These are phyloP conservation scores for Phortica okadai DNA, from an alignment of 2,888 invertebrate species.

Conservation along the genomic window DNA sequence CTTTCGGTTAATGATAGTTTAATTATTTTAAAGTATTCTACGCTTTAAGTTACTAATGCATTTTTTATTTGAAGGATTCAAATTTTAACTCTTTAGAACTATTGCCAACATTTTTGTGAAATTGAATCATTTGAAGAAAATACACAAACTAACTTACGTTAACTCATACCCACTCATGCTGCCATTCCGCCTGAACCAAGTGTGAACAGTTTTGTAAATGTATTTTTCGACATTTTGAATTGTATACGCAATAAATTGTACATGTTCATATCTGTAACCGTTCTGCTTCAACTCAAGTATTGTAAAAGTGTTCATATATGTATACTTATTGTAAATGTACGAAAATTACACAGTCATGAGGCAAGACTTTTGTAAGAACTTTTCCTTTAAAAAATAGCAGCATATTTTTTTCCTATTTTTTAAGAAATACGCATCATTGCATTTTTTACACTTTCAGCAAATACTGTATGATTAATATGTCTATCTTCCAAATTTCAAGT, in stretches of 20 bases:
- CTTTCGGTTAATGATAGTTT: slow-evolving; percentile 4
- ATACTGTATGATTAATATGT: neutral
- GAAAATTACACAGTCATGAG: slow-evolving; percentile 17
- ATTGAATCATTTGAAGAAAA: too few relatives aligned
- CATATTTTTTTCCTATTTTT: slow-evolving; percentile 21
- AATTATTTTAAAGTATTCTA: slow-evolving; percentile 18
- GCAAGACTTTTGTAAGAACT: slow-evolving; percentile 13
- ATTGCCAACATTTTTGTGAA: too few relatives aligned
- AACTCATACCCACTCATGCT: too few relatives aligned
- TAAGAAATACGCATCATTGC: slow-evolving; percentile 17
- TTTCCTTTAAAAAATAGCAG: slow-evolving; percentile 30
- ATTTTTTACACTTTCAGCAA: neutral
- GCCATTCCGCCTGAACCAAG: neutral
- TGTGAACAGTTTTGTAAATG: slow-evolving; percentile 20
- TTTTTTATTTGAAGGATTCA: neutral
- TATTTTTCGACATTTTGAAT: slow-evolving; percentile 47
- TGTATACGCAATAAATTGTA: slow-evolving; percentile 47
- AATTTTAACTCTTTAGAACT: neutral
- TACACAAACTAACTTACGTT: too few relatives aligned
- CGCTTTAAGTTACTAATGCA: neutral
- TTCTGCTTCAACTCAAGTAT: neutral
- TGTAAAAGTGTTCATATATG: slow-evolving; percentile 4
- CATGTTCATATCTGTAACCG: slow-evolving; percentile 7
- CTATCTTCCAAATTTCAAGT: too few relatives aligned
- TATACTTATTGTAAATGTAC: slow-evolving; percentile 24